Percentiles rank a stretch among this genome's conserved stretches.
These are phyloP conservation scores for Caenorhabditis inopinata DNA, from an alignment of 1,140 invertebrate species.

Conservation along the genomic window DNA sequence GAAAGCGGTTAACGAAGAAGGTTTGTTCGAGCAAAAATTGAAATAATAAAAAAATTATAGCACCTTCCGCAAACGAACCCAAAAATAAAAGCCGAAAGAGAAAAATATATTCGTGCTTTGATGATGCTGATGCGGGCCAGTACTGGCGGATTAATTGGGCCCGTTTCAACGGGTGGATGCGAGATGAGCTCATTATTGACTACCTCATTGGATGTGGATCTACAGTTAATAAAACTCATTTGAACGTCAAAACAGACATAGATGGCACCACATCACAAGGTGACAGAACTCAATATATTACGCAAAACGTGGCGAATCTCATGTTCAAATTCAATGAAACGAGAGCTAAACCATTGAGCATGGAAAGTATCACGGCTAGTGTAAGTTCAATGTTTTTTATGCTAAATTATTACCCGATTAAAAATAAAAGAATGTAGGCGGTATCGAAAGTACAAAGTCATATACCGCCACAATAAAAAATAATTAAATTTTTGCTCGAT, in stretches of 20 bases:
- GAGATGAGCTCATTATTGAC: conserved; percentile 35
- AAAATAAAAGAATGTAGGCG: too few species aligned
- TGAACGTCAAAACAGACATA: neutral
- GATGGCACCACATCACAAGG: neutral
- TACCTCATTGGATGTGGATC: conserved; percentile 3
- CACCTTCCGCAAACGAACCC: neutral
- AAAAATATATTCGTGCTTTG: neutral
- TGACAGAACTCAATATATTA: conserved; percentile 11
- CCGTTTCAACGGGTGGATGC: conserved; percentile 24
- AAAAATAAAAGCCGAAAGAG: neutral
- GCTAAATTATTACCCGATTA: too few species aligned
- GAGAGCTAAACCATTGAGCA: neutral
- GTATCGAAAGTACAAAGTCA: too few species aligned
- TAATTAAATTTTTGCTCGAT: too few species aligned
- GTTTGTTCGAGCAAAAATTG: too few species aligned
- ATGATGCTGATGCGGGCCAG: neutral
- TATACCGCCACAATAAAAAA: too few species aligned
- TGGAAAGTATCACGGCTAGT: conserved; percentile 3
- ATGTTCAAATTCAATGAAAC: conserved; percentile 6
- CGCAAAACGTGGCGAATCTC: neutral
- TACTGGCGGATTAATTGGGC: conserved; percentile 34
- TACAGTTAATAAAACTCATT: neutral
- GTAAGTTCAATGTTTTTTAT: too few species aligned
- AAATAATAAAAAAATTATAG: too few species aligned
- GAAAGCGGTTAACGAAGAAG: neutral